These are phyloP conservation scores for Hemicordylus capensis DNA, from an alignment of 2,113 vertebrate genomes.

Conservation along the genomic window DNA sequence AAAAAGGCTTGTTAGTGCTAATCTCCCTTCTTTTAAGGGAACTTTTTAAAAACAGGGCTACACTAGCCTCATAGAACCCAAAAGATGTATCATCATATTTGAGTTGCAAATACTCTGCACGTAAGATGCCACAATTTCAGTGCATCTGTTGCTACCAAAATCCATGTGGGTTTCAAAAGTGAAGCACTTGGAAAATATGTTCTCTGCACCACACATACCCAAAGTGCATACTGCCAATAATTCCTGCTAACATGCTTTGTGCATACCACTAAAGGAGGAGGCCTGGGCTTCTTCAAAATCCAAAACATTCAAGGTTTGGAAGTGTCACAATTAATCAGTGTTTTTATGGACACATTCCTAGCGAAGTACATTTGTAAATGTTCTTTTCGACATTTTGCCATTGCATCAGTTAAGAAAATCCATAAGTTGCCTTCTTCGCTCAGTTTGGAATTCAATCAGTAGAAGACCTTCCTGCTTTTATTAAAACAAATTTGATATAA, in stretches of 20 bases:
- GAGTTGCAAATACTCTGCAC: too few species aligned
- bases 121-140: too few species aligned
- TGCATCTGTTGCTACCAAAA: too few species aligned
- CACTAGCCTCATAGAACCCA: too few species aligned
- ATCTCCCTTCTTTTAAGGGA: too few species aligned
- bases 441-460: background rate
- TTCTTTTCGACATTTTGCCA: background rate
- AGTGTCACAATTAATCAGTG: background rate
- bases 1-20: too few species aligned
- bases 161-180: too few species aligned
- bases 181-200: too few species aligned
- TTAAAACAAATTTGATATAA: background rate
- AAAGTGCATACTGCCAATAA: background rate
- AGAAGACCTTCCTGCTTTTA: background rate
- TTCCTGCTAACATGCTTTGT: accelerated
- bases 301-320: background rate
- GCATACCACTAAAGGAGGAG: background rate
- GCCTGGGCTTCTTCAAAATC: accelerated
- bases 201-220: too few species aligned
- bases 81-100: too few species aligned
- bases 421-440: background rate
- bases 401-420: background rate
- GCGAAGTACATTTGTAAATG: background rate
- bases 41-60: too few species aligned
- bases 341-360: background rate